Evolutionary conservation across 2,113 vertebrate genomes (phyloP), one percentile per base, ranked within the genome.

Genomic region (Engystomops pustulosus): DNA sequence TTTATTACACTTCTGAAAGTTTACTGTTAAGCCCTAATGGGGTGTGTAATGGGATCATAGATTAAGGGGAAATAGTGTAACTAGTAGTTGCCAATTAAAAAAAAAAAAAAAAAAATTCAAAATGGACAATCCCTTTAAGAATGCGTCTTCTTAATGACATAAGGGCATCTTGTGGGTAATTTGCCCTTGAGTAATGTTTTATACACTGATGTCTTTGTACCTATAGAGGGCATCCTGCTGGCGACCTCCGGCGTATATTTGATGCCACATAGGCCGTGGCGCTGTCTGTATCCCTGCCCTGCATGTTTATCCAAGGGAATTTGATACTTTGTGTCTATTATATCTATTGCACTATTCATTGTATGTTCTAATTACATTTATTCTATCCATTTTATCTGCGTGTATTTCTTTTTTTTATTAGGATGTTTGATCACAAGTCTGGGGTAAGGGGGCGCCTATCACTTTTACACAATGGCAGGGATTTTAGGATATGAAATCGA

Each of bases 261-360:
- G 23, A 25, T 1, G 18, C 67, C 68, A 44, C 44, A 45, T 51
- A 51, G n/a, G 14, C 41, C 25, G 49, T 30, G 45, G 44, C 74
- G 32, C 38, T 38, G 32, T 55, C 30, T 36, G 30, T 38, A 77
- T 38, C 32, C 74, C 47, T 51, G 6, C 14, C 51, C 49, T 68
- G 53, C 47, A 76, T 51, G 58, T 47, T 36, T 72, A 80, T 80
- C 76, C 60, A 80, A 85, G 72, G 72, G 72, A 77, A 84, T 77
- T 49, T 78, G 72, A 84, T 68, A 67, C 23, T 6, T 44, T 34
- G 49, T 78, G 32, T 83, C 74, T 74, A 38, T 67, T 49, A 34
- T 53, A 65, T 84, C 71, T 84, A 53, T 84, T 84, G 74, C 82
- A 84, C 82, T 84, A 84, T 78, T 69, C 81, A 27, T 76, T 76